Base-by-base conservation (phyloP, 2,797 vertebrate species). In the Oreochromis mossambicus region DNA sequence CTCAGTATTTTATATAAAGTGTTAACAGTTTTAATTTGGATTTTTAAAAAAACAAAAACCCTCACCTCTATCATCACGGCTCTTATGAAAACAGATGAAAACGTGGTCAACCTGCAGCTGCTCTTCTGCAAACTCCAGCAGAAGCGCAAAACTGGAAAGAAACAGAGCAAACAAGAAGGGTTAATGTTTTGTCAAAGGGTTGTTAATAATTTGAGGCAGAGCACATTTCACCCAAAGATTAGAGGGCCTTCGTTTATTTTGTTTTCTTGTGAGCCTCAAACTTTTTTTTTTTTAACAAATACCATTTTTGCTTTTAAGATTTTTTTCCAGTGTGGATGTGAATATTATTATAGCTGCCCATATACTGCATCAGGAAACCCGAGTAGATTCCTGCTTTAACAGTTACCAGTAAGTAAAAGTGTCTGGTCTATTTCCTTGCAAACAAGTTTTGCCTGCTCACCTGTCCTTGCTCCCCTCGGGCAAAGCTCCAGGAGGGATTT, bases 401-500 rank as follows among this genome's bases (percentile, higher is more conserved):
- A 66, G 61, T 14, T 56, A 26, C 15, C 14, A 19, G 17, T 15
- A 68, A 46, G 14, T 70, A 46, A 70, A 70, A 46, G 14, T 1
- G 21, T 17, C 8, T 73, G 14, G 41, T 29, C 41, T 11, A 11
- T 17, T 48, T 46, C 68, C 41, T 19, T 34, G 29, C 9, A 21
- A 56, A 78, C 66, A 63, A 12, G 36, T 63, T 75, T 11, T 41
- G 19, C 26, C 5, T 5, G 14, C 95, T 58, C 43, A 99, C 98
- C 98, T 97, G 95, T 99, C 98, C 93, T 99, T 99, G 96, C 98
- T 99, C 92, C 98, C 98, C 92, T 99, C 98, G 1, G 98, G 98
- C 94, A 99, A 96, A 85, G 96, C 94, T 88, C 98, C 98, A 15
- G 96, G 96, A 46, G 98, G 97, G 81, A 99, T 98, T 95, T 99